Percentiles rank a stretch among this genome's conserved stretches.
Conservation (phyloP, 1,140 invertebrate genomes). For the Rhizoglyphus robini region DNA sequence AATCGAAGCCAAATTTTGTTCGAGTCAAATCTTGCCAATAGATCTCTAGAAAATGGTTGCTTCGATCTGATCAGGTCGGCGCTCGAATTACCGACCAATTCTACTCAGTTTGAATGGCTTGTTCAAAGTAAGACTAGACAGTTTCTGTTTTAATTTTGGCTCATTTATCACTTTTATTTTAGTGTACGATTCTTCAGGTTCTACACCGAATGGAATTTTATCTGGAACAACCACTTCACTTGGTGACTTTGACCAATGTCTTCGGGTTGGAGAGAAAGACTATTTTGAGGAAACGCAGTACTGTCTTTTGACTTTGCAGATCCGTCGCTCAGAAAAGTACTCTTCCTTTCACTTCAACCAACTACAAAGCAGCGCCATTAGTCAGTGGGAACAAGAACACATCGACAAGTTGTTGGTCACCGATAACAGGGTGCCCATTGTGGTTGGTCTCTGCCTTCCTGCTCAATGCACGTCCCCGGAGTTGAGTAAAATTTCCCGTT, state of each 20-base stretch:
- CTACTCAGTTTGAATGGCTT: background rate
- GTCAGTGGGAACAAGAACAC: background rate
- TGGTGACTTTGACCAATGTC: conserved; percentile 5
- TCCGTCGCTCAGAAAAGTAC: background rate
- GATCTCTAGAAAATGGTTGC: background rate
- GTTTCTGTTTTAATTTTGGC: background rate
- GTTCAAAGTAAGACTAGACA: background rate
- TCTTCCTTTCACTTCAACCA: background rate
- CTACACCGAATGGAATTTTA: background rate
- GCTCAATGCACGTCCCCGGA: background rate
- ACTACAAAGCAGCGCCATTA: background rate
- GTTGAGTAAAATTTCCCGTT: background rate
- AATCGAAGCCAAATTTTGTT: too few relatives aligned
- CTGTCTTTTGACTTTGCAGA: background rate
- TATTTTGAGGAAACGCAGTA: background rate
- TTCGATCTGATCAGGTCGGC: background rate
- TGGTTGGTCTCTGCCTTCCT: background rate
- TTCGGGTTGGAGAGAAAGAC: background rate
- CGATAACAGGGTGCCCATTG: background rate
- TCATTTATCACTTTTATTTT: background rate
- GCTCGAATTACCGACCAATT: background rate
- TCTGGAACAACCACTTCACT: background rate
- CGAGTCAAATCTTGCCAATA: too few relatives aligned
- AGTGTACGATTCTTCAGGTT: background rate
- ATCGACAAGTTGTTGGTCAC: background rate